phyloP scores from a whole-genome alignment of 2,113 vertebrate species.

The Chaetodon trifascialis region DNA sequence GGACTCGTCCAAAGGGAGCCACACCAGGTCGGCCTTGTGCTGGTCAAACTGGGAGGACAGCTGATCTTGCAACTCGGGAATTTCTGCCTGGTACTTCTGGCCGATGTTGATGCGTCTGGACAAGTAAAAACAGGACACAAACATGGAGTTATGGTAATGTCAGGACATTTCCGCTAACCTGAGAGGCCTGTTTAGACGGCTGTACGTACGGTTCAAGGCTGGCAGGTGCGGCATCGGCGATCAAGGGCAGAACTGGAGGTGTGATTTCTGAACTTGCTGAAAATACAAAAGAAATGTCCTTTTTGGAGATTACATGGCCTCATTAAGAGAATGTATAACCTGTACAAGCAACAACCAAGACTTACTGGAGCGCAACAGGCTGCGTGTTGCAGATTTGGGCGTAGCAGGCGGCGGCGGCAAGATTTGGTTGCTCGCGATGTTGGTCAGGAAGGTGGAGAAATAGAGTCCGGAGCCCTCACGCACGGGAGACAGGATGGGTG shows the following conservation, averaged over 20 bases:
- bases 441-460: constrained; percentile 95
- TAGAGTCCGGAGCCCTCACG: constrained; percentile 97
- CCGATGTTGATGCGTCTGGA: constrained; percentile 97
- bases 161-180: background rate
- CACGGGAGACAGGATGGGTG: constrained; percentile 96
- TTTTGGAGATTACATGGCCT: background rate
- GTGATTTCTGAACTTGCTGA: constrained; percentile 93
- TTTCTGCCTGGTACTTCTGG: constrained; percentile 92
- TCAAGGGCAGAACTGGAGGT: constrained; percentile 90
- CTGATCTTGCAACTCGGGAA: constrained; percentile 87
- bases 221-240: constrained; percentile 92
- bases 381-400: constrained; percentile 91
- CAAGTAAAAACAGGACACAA: background rate
- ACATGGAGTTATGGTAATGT: background rate
- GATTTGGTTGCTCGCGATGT: constrained; percentile 84
- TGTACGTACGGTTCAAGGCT: constrained; percentile 96
- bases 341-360: constrained; percentile 13
- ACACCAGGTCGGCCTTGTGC: constrained; percentile 93
- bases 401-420: constrained; percentile 88
- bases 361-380: constrained; percentile 93
- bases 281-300: constrained; percentile 55
- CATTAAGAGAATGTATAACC: background rate
- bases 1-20: constrained; percentile 86
- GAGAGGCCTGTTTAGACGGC: background rate
- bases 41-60: constrained; percentile 85